Evolutionary conservation across 2,797 vertebrate genomes (phyloP).

Genomic region (Oophaga sylvatica): DNA sequence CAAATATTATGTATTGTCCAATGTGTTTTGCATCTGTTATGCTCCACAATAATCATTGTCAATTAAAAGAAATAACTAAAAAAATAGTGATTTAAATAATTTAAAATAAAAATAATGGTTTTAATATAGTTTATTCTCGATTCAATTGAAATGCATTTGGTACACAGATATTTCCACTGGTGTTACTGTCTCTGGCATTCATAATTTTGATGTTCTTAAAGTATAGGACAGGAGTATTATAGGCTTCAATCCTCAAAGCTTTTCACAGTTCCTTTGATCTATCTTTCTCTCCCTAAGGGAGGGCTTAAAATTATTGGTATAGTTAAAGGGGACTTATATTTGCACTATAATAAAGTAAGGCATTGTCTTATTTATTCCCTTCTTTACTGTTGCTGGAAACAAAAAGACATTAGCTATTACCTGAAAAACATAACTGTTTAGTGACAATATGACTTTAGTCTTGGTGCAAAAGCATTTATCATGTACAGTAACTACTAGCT

Average conservation of each 20-base stretch:
- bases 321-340: slow-evolving; percentile 42
- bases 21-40: background rate
- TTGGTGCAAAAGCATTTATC: slow-evolving; percentile 21
- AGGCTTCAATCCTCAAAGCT: slow-evolving; percentile 43
- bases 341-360: slow-evolving; percentile 45
- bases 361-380: slow-evolving; percentile 36
- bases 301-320: slow-evolving; percentile 52
- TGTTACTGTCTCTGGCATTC: slow-evolving; percentile 36
- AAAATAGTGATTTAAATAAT: background rate
- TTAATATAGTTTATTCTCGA: background rate
- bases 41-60: background rate
- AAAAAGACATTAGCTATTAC: slow-evolving; percentile 45
- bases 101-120: background rate
- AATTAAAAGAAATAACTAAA: background rate
- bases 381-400: slow-evolving; percentile 14
- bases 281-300: slow-evolving; percentile 40
- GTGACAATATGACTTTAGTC: slow-evolving; percentile 24
- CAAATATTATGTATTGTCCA: background rate
- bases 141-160: slow-evolving; percentile 18
- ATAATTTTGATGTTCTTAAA: slow-evolving; percentile 44
- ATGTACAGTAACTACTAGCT: background rate
- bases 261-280: slow-evolving; percentile 49
- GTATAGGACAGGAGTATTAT: slow-evolving; percentile 47
- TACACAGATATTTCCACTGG: slow-evolving; percentile 35
- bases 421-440: slow-evolving; percentile 39